A percentile compares a stretch with the other conserved stretches of the same genome.
Evolutionary conservation across 2,888 invertebrate genomes (phyloP).

Genomic region (Gnatocerus cornutus): DNA sequence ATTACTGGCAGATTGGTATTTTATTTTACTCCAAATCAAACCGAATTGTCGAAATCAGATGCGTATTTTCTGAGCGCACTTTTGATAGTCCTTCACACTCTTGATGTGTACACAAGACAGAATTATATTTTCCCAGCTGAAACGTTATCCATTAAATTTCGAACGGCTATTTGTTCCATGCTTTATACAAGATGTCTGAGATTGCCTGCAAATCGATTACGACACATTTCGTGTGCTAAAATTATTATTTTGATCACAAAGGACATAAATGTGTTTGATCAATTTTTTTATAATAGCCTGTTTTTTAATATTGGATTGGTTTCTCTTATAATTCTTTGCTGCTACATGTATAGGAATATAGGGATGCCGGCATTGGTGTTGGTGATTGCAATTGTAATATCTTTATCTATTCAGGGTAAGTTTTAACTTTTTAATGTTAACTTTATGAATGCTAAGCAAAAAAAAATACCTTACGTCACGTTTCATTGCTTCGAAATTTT

Average conservation of each 20-base stretch:
- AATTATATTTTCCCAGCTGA: not conserved
- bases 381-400: too few relatives aligned
- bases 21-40: conserved; percentile 69
- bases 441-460: too few relatives aligned
- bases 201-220: conserved; percentile 75
- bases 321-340: not conserved
- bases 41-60: conserved; percentile 45
- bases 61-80: conserved; percentile 84
- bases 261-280: conserved; percentile 87
- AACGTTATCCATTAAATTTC: conserved; percentile 69
- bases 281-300: not conserved
- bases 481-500: too few relatives aligned
- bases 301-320: too few relatives aligned
- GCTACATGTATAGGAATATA: too few relatives aligned
- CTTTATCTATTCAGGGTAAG: too few relatives aligned
- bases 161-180: conserved; percentile 88
- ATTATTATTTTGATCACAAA: conserved; percentile 92
- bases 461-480: too few relatives aligned
- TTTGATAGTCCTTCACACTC: conserved; percentile 80
- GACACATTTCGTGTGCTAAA: conserved; percentile 74
- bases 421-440: too few relatives aligned
- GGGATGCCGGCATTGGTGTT: too few relatives aligned
- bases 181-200: conserved; percentile 81
- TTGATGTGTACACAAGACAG: conserved; percentile 73
- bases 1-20: conserved; percentile 71